Percentiles rank a stretch among this genome's conserved stretches.
Evolutionary conservation across 2,888 invertebrate species (phyloP).

Genomic region (Eupithecia pulchellata): DNA sequence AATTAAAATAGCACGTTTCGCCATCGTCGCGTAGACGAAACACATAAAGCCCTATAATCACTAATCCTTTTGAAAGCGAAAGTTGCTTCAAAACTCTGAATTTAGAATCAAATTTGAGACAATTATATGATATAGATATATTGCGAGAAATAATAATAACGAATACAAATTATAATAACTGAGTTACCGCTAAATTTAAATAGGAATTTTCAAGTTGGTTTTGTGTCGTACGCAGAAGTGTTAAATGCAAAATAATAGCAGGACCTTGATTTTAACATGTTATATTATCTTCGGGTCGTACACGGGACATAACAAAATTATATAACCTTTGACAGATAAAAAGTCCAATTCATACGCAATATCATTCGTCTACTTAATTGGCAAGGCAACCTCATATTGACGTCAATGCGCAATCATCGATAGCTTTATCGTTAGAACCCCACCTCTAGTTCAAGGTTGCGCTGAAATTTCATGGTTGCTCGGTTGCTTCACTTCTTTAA

Average conservation of each 20-base stretch:
- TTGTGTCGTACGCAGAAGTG: background rate
- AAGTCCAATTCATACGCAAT: constrained; percentile 8
- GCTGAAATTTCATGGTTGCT: constrained; percentile 58
- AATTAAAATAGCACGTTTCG: constrained; percentile 42
- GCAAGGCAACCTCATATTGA: constrained; percentile 14
- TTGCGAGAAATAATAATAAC: too few relatives aligned
- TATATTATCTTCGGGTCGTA: background rate
- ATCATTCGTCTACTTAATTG: background rate
- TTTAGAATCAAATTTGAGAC: background rate
- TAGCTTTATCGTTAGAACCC: constrained; percentile 23
- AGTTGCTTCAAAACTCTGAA: background rate
- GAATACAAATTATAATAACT: too few relatives aligned
- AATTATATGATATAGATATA: background rate
- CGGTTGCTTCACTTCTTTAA: constrained; percentile 1
- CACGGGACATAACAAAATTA: background rate
- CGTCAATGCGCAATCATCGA: constrained; percentile 18
- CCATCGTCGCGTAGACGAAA: constrained; percentile 42
- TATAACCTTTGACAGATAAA: constrained; percentile 2
- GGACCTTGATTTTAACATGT: background rate
- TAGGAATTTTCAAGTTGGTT: background rate
- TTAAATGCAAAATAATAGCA: background rate
- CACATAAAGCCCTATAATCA: constrained; percentile 37
- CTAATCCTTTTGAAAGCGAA: constrained; percentile 2
- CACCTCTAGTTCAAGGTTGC: constrained; percentile 66
- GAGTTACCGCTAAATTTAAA: background rate